A percentile compares a stretch with the other conserved stretches of the same genome.
Conservation (phyloP, 2,113 vertebrate genomes). For the Chaetorhynchus papuensis region DNA sequence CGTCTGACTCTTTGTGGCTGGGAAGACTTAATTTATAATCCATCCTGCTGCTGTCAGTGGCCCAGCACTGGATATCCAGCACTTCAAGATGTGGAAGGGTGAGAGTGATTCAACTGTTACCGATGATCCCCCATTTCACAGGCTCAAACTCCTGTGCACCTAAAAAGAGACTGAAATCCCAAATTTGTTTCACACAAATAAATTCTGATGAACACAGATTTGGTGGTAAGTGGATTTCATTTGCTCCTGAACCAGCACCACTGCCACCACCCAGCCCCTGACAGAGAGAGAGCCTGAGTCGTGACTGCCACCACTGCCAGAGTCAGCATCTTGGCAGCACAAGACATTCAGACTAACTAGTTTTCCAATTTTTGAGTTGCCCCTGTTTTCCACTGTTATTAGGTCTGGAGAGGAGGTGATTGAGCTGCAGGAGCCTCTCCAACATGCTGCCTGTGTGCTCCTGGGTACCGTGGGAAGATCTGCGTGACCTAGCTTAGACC, state of each 20-base stretch:
- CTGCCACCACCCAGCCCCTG: background rate
- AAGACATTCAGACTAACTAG: accelerated
- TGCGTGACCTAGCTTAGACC: accelerated
- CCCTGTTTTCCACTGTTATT: background rate
- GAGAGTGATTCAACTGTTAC: background rate
- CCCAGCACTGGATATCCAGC: background rate
- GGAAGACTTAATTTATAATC: background rate
- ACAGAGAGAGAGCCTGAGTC: background rate
- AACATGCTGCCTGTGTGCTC: background rate
- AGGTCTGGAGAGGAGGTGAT: background rate
- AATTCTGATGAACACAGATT: background rate
- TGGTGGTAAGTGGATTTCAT: background rate
- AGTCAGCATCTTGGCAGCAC: background rate
- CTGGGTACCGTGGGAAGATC: background rate
- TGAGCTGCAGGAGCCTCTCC: background rate
- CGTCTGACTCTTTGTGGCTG: background rate
- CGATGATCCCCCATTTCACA: background rate
- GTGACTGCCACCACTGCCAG: accelerated
- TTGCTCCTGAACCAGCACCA: accelerated
- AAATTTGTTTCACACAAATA: background rate
- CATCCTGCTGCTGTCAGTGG: background rate
- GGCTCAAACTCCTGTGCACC: background rate
- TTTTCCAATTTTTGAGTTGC: background rate
- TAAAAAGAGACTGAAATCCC: background rate
- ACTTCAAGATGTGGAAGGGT: background rate